phyloP scores from a whole-genome alignment of 2,797 vertebrate genomes.

The Carcharodon carcharias region DNA sequence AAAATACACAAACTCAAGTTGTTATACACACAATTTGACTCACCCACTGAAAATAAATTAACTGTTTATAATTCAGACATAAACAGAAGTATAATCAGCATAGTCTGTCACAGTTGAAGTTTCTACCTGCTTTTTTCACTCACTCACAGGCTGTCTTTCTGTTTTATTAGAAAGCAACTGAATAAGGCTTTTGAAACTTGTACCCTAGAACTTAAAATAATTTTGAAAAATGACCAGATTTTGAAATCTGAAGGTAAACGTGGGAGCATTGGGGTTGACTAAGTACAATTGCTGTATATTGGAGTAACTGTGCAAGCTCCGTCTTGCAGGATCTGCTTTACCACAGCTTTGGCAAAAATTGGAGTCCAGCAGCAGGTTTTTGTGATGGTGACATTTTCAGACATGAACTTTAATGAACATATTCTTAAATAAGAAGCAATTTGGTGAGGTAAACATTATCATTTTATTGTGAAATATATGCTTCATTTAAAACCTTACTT shows the following conservation, averaged over 20 bases:
- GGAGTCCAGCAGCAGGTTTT: background rate
- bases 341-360: background rate
- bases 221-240: background rate
- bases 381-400: background rate
- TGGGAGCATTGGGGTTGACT: background rate
- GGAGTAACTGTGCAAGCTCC: background rate
- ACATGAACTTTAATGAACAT: background rate
- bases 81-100: background rate
- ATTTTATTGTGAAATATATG: background rate
- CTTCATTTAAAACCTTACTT: background rate
- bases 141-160: background rate
- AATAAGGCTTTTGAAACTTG: background rate
- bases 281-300: background rate
- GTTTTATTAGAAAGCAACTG: background rate
- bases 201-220: background rate
- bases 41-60: background rate
- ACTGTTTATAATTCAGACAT: background rate
- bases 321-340: background rate
- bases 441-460: background rate
- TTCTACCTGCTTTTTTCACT: background rate
- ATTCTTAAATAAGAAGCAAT: background rate
- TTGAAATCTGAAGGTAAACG: background rate
- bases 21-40: background rate
- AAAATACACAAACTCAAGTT: background rate
- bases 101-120: background rate